Percentiles rank a stretch among this genome's conserved stretches.
These are phyloP conservation scores for Pimpla rufipes DNA, from an alignment of 2,888 invertebrate genomes.

Conservation along the genomic window DNA sequence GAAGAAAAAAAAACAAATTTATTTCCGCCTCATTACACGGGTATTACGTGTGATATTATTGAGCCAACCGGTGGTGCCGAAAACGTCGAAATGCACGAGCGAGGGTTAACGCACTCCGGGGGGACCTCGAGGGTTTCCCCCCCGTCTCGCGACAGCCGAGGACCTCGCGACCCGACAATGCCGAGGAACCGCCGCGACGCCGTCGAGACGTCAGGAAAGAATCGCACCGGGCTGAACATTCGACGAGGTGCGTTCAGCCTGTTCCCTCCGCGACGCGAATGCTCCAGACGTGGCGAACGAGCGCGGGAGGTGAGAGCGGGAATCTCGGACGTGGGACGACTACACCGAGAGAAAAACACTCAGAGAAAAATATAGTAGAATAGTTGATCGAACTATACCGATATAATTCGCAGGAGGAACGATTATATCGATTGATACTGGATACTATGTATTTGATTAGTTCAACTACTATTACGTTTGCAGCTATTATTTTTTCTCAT, in stretches of 20 bases:
- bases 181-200: slow-evolving; percentile 32
- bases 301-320: neutral
- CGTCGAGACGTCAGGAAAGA: slow-evolving; percentile 22
- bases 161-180: slow-evolving; percentile 23
- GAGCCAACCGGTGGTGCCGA: slow-evolving; percentile 5
- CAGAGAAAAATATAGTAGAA: too few species aligned
- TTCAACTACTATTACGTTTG: too few species aligned
- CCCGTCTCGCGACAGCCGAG: slow-evolving; percentile 15
- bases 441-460: too few species aligned
- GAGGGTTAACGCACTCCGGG: slow-evolving; percentile 38
- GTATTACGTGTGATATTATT: slow-evolving; percentile 30
- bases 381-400: too few species aligned
- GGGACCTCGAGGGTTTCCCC: slow-evolving; percentile 19
- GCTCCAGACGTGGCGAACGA: neutral
- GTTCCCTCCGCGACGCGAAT: slow-evolving; percentile 4
- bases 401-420: too few species aligned
- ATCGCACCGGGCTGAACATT: slow-evolving; percentile 13
- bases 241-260: slow-evolving; percentile 12
- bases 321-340: neutral
- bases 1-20: neutral
- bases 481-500: too few species aligned
- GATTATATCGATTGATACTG: too few species aligned
- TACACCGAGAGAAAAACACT: too few species aligned
- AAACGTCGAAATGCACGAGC: neutral
- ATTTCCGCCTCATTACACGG: slow-evolving; percentile 37